phyloP scores from a whole-genome alignment of 53 echinoderm and acorn worm genomes.

The Patiria pectinifera region DNA sequence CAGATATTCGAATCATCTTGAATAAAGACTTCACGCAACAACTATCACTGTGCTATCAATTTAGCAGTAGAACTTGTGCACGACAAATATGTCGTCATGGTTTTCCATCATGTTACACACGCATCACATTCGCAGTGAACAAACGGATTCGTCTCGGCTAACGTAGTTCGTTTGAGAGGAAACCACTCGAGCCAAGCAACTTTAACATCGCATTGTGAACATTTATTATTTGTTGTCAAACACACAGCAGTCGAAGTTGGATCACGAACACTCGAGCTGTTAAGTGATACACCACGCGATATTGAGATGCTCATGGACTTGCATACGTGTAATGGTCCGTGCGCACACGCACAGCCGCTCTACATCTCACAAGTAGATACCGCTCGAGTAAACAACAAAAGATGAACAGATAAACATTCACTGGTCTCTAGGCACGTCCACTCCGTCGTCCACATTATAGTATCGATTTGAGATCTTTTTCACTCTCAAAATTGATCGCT shows the following conservation, averaged over 20 bases:
- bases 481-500: background rate
- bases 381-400: slow-evolving; percentile 27
- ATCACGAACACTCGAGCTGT: slow-evolving; percentile 7
- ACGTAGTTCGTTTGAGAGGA: background rate
- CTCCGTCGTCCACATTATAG: background rate
- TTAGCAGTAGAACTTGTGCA: background rate
- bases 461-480: slow-evolving; percentile 22
- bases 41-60: no score
- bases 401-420: slow-evolving; percentile 23
- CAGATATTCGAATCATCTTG: slow-evolving; percentile 55
- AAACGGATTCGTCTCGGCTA: background rate
- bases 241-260: background rate
- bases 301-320: background rate
- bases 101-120: background rate
- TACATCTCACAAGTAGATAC: background rate
- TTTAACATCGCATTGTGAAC: background rate
- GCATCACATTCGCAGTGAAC: background rate
- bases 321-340: no score
- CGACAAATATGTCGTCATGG: background rate
- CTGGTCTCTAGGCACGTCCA: slow-evolving; percentile 25
- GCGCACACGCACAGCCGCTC: background rate
- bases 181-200: background rate
- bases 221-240: background rate
- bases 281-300: slow-evolving; percentile 13
- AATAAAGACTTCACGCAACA: background rate